A percentile compares a stretch with the other conserved stretches of the same genome.
These are phyloP conservation scores for Amphibalanus amphitrite DNA, from an alignment of 1,140 invertebrate genomes.

Conservation along the genomic window DNA sequence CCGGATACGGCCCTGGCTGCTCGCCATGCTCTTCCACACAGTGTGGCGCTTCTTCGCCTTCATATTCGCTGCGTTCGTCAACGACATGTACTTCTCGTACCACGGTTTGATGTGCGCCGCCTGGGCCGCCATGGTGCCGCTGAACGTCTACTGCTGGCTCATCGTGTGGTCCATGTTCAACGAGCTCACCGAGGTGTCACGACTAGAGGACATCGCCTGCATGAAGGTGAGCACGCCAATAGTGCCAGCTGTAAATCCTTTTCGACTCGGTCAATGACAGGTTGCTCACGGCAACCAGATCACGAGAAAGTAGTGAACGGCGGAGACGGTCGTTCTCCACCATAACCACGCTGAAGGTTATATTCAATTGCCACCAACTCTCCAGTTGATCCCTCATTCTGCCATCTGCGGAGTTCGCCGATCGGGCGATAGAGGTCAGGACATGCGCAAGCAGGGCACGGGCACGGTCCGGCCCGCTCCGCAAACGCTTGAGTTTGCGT, in stretches of 20 bases:
- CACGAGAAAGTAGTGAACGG: no score
- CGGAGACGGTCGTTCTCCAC: no score
- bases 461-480: no score
- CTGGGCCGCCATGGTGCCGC: constrained; percentile 52
- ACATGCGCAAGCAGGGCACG: no score
- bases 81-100: constrained; percentile 79
- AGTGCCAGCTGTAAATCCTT: no score
- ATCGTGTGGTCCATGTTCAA: constrained; percentile 75
- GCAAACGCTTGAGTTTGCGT: no score
- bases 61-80: constrained; percentile 69
- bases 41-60: constrained; percentile 56
- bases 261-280: no score
- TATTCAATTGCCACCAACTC: no score
- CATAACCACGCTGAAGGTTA: constrained; percentile 74
- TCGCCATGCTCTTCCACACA: constrained; percentile 58
- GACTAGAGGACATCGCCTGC: constrained; percentile 77
- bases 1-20: constrained; percentile 69
- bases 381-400: no score
- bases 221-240: constrained; percentile 60
- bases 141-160: constrained; percentile 64
- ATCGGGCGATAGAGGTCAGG: no score
- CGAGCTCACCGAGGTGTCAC: constrained; percentile 68
- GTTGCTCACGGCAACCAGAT: no score
- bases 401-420: no score
- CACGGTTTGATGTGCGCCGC: constrained; percentile 67